phyloP scores from a whole-genome alignment of 2,113 vertebrate species.

The Oreochromis spilurus region DNA sequence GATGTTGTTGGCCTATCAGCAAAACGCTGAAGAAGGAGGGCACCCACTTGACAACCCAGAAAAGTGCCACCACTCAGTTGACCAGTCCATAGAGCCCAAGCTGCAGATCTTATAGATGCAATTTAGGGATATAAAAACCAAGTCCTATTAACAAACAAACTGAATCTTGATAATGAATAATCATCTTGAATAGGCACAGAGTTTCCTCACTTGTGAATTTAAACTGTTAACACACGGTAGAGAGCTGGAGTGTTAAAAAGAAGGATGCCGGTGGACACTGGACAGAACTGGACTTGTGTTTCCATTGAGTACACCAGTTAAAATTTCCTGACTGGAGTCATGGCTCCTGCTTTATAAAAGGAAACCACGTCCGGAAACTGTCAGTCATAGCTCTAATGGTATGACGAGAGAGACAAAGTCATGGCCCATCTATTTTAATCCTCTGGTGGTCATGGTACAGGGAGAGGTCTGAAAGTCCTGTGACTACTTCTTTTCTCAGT shows the following conservation, averaged over 20 bases:
- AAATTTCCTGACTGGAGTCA: not conserved
- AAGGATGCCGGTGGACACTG: not conserved
- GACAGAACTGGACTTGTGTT: not conserved
- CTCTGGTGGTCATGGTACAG: constrained; percentile 12
- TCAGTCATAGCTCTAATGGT: constrained; percentile 45
- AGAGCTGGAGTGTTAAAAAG: not conserved
- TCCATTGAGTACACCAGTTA: not conserved
- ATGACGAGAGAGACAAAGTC: constrained; percentile 47
- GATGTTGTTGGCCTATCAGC: not conserved
- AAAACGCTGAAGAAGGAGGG: not conserved
- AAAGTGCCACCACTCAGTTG: not conserved
- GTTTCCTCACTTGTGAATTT: not conserved
- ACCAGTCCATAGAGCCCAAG: not conserved
- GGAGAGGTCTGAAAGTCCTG: constrained; percentile 9
- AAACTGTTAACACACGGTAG: not conserved
- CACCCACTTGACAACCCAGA: not conserved
- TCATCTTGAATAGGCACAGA: not conserved
- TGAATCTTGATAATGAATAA: not conserved
- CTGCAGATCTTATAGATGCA: not conserved
- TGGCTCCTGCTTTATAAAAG: constrained; percentile 2
- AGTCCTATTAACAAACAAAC: not conserved
- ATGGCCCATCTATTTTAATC: constrained; percentile 61
- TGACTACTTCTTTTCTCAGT: constrained; percentile 34
- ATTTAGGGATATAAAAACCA: not conserved
- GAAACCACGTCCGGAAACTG: constrained; percentile 43